phyloP scores from a whole-genome alignment of 2,888 invertebrate genomes.

The Plagodis pulveraria region DNA sequence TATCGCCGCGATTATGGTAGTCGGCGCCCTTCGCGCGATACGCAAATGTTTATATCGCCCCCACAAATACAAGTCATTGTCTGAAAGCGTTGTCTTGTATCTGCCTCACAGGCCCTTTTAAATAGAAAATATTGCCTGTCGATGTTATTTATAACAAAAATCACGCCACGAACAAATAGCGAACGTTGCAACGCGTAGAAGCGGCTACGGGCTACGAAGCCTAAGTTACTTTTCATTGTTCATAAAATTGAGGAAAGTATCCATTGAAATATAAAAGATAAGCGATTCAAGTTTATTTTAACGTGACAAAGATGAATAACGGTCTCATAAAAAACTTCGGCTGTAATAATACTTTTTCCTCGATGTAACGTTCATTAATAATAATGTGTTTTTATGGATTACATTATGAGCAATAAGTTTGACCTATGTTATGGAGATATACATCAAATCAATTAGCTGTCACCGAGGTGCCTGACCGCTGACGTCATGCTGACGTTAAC shows the following conservation, averaged over 20 bases:
- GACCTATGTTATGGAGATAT: slow-evolving; percentile 20
- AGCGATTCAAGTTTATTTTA: slow-evolving; percentile 6
- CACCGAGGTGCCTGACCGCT: slow-evolving; percentile 5
- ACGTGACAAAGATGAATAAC: slow-evolving; percentile 9
- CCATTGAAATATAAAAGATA: background rate
- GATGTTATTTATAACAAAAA: slow-evolving; percentile 66
- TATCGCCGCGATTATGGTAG: slow-evolving; percentile 39
- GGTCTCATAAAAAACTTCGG: background rate
- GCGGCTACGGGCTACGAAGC: slow-evolving; percentile 41
- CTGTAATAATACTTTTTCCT: background rate
- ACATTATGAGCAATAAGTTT: background rate
- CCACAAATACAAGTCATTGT: slow-evolving; percentile 67
- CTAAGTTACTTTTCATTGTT: slow-evolving; percentile 49
- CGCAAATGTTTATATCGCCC: slow-evolving; percentile 75
- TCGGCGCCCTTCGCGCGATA: slow-evolving; percentile 58
- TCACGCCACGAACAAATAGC: slow-evolving; percentile 59
- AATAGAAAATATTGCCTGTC: slow-evolving; percentile 73
- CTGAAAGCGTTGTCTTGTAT: slow-evolving; percentile 81
- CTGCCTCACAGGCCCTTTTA: slow-evolving; percentile 50
- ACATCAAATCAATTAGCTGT: slow-evolving; percentile 33
- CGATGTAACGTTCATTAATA: too few species aligned
- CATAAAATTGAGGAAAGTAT: slow-evolving; percentile 22
- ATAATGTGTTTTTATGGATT: too few species aligned
- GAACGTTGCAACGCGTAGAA: slow-evolving; percentile 42
- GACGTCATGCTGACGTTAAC: slow-evolving; percentile 3